Evolutionary conservation across 2,113 vertebrate genomes (phyloP), one percentile per base, ranked within the genome.

Genomic region (Lophura nycthemera): DNA sequence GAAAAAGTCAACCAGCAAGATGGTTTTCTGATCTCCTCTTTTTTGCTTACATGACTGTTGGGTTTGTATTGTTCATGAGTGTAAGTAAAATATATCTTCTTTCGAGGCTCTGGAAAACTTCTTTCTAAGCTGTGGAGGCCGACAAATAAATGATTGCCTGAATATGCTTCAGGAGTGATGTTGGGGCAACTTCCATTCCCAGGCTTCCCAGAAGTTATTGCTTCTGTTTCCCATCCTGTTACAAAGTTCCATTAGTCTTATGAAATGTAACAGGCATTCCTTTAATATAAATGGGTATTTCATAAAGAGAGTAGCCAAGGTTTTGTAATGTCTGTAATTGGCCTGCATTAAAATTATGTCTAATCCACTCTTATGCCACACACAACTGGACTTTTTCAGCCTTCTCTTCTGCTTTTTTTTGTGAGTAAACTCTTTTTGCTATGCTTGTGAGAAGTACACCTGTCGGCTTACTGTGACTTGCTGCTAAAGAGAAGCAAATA

Each of bases 291-390:
- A 16, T 48, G 34, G 42, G 6, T 90, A 8, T 92, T 95, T 92
- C 83, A 63, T 88, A 76, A 76, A 15, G 0, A 40, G 60, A 81
- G 42, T 56, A 71, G 78, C 61, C 74, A 40, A 25, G 48, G 50
- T 65, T 92, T 92, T 92, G 56, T 86, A 83, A 87, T 67, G n/a
- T 85, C 59, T 83, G 17, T 73, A 59, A 66, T 7, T 90, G 82
- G 36, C 67, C 85, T 80, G 56, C 76, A 71, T 86, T 89, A 61
- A 66, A 89, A 76, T 83, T 43, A 50, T n/a, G n/a, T 60, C 57
- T 50, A 32, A 36, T 74, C 72, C 2, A 1, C 19, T 56, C 45
- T 54, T 80, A 56, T 17, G 52, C 77, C 57, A 56, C 70, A 27
- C 32, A 25, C 34, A 84, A 36, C 20, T 16, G 27, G 14, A 54